A percentile compares a stretch with the other conserved stretches of the same genome.
Evolutionary conservation across 2,797 vertebrate species (phyloP).

Genomic region (Vultur gryphus): DNA sequence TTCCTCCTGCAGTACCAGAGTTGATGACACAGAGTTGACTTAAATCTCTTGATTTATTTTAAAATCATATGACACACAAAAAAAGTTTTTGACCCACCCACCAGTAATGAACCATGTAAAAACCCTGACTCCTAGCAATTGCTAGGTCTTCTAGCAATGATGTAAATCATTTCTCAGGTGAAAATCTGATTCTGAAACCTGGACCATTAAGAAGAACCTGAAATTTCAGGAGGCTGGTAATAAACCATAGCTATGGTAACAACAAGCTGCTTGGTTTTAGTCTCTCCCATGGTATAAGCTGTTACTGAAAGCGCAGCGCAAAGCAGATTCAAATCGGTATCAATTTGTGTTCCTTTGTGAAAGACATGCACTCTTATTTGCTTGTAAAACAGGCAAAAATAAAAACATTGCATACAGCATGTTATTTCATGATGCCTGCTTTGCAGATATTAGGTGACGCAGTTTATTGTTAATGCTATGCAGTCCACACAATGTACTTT

Average conservation of each 20-base stretch:
- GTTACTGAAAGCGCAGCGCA: background rate
- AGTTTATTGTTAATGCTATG: background rate
- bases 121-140: background rate
- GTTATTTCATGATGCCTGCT: background rate
- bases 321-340: background rate
- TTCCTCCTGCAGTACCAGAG: background rate
- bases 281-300: background rate
- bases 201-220: background rate
- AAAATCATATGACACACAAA: background rate
- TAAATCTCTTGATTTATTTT: background rate
- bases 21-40: background rate
- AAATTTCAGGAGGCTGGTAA: background rate
- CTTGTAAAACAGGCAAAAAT: background rate
- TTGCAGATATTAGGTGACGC: background rate
- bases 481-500: background rate
- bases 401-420: accelerated
- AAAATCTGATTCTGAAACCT: background rate
- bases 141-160: background rate
- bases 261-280: background rate
- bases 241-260: background rate
- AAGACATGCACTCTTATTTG: background rate
- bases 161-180: background rate
- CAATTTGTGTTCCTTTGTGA: background rate
- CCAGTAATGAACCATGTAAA: background rate
- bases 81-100: background rate